Conservation (phyloP, 2,113 vertebrate species). For the Nyctibius bracteatus region DNA sequence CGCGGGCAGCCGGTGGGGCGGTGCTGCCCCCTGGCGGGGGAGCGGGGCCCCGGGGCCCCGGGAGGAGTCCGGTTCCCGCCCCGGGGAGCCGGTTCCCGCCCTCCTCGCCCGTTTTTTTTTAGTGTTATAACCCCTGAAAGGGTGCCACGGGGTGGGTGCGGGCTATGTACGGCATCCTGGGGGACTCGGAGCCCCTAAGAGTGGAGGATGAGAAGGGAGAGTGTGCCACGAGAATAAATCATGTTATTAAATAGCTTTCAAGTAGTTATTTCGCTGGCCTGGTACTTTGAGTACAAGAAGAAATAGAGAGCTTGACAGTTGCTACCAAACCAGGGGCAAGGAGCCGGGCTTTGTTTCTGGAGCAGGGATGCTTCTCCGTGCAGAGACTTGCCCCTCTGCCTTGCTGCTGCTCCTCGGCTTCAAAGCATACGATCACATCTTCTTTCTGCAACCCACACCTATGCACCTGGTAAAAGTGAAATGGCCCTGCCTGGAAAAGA, state of each 20-base stretch:
- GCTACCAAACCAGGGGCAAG: fast-evolving
- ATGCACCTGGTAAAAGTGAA: background rate
- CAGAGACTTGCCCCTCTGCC: background rate
- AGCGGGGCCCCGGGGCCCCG: no score
- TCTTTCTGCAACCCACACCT: background rate
- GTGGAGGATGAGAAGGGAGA: background rate
- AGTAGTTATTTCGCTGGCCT: background rate
- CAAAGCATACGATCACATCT: fast-evolving
- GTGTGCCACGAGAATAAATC: background rate
- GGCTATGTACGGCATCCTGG: background rate
- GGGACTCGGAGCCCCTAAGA: background rate
- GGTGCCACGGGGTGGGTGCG: fast-evolving
- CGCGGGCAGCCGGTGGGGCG: background rate
- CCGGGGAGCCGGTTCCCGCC: no score
- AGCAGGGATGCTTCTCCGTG: background rate
- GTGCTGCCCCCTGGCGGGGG: slow-evolving; percentile 1
- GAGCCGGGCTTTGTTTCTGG: background rate
- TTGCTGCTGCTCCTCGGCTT: background rate
- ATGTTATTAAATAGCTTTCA: background rate
- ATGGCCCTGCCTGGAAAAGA: background rate
- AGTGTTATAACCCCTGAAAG: no score
- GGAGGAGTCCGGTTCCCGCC: no score
- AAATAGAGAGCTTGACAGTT: background rate
- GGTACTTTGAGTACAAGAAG: background rate
- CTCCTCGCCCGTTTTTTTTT: no score